Base-by-base conservation (phyloP, 2,888 invertebrate species). In the Urechis unicinctus region DNA sequence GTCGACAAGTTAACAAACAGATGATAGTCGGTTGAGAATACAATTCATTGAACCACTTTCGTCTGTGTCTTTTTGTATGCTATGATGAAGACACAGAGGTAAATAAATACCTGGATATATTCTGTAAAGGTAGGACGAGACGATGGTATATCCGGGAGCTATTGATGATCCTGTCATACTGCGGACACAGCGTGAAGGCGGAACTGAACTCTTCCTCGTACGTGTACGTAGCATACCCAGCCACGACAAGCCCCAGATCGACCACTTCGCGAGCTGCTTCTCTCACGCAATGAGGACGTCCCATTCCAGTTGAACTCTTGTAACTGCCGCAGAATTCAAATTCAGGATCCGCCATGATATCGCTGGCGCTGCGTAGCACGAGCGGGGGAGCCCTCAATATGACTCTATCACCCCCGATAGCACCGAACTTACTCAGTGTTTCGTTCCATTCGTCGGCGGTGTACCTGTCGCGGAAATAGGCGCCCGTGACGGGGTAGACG, bases 381-480 rank as follows among this genome's bases (percentile, higher is more conserved):
- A 70, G 41, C 17, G 64, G 57, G 5, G 68, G 67, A 6, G 67
- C 68, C 43, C 68, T 50, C 24, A 68, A 55, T 36, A 68, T 46
- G 1, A 70, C 61, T 3, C 69, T 68, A 50, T 72, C 69, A 1
- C 70, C 71, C 6, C 70, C 72, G 42, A 63, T 60, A 5, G 51
- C 47, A 42, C 58, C 50, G 53, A 70, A 72, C 21, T 61, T 50
- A 3, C 43, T 41, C 26, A 71, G 53, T 1, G 68, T 63, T 2
- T 50, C 25, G 52, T 64, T 62, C 69, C 68, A 69, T 44, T 69
- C 68, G 1, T 52, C 36, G 1, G 17, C 13, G 2, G 65, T 55
- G 51, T 60, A 68, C 13, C 68, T 56, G 50, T 69, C 68, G 22
- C 61, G 53, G 55, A 72, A 72, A 66, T 67, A 66, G 0, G 70